phyloP scores from a whole-genome alignment of 2,888 invertebrate genomes.

The Leuctra nigra region DNA sequence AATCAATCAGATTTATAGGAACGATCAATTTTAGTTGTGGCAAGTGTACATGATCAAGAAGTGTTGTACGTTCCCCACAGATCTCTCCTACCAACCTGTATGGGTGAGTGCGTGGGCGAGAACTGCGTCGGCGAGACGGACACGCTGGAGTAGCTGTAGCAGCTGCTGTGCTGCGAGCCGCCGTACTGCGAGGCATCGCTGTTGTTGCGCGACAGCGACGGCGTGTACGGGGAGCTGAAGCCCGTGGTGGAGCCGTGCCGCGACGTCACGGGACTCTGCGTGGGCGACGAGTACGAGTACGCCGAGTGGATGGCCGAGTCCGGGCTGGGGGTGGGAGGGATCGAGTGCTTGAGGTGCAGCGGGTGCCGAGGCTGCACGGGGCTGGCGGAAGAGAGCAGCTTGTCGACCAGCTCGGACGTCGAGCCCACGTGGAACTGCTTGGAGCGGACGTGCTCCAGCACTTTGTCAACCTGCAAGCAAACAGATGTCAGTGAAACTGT shows the following conservation, averaged over 20 bases:
- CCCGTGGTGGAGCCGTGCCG: slow-evolving; percentile 58
- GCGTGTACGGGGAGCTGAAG: slow-evolving; percentile 56
- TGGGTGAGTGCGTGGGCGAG: slow-evolving; percentile 83
- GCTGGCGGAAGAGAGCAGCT: slow-evolving; percentile 57
- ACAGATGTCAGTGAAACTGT: too few species aligned
- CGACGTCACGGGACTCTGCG: slow-evolving; percentile 78
- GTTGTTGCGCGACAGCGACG: slow-evolving; percentile 81
- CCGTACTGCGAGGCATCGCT: slow-evolving; percentile 87
- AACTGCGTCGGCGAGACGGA: slow-evolving; percentile 53
- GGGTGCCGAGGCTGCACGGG: slow-evolving; percentile 46
- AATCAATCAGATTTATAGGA: too few species aligned
- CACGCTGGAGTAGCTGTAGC: slow-evolving; percentile 58
- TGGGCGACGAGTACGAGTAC: slow-evolving; percentile 72
- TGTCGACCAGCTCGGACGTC: slow-evolving; percentile 48
- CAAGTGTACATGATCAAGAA: too few species aligned
- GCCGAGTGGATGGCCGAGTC: slow-evolving; percentile 87
- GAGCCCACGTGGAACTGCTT: slow-evolving; percentile 29
- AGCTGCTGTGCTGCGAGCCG: slow-evolving; percentile 57
- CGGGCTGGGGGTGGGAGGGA: slow-evolving; percentile 76
- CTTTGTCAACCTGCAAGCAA: slow-evolving; percentile 32
- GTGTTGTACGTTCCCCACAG: too few species aligned
- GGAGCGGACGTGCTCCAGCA: slow-evolving; percentile 31
- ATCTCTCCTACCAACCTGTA: slow-evolving; percentile 44
- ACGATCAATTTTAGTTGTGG: too few species aligned
- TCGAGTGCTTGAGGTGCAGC: slow-evolving; percentile 33